These are phyloP conservation scores for Melanotaenia nigrans DNA, from an alignment of 2,797 vertebrate genomes.

Conservation along the genomic window DNA sequence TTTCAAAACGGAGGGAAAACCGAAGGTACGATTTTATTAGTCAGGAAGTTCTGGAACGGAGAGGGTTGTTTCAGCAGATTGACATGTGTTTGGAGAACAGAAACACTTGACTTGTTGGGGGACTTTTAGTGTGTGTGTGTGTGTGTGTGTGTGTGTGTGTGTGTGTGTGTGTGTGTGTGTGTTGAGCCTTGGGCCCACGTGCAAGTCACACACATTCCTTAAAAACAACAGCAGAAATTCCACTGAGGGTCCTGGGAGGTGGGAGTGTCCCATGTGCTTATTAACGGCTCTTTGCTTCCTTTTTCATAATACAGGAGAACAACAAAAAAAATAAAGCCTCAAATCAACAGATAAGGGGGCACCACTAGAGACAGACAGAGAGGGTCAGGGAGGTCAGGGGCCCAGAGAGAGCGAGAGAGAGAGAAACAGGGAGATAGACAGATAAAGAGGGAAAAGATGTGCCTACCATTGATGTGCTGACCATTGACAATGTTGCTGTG, in stretches of 20 bases:
- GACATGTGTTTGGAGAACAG: neutral
- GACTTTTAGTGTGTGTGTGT: too few species aligned
- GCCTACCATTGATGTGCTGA: slow-evolving; percentile 50
- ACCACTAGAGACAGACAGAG: slow-evolving; percentile 31
- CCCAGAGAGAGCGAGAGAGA: slow-evolving; percentile 24
- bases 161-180: too few species aligned
- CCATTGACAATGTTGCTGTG: slow-evolving; percentile 74
- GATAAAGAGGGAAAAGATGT: slow-evolving; percentile 33
- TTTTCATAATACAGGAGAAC: slow-evolving; percentile 73
- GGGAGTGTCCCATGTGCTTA: slow-evolving; percentile 73
- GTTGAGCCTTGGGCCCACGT: slow-evolving; percentile 38
- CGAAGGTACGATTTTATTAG: neutral
- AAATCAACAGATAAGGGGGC: slow-evolving; percentile 64
- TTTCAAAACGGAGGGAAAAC: neutral
- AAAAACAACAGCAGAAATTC: slow-evolving; percentile 73
- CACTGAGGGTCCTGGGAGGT: slow-evolving; percentile 49
- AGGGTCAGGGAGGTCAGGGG: slow-evolving; percentile 59
- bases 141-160: too few species aligned
- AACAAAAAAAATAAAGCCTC: slow-evolving; percentile 46
- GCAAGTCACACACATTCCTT: slow-evolving; percentile 70
- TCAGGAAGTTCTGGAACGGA: neutral
- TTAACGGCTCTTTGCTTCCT: slow-evolving; percentile 72
- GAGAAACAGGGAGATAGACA: slow-evolving; percentile 9
- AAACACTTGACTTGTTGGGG: too few species aligned
- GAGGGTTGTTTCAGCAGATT: neutral